Evolutionary conservation across 2,888 invertebrate species (phyloP), one percentile per base, ranked within the genome.

Genomic region (Listrodromus nycthemerus): DNA sequence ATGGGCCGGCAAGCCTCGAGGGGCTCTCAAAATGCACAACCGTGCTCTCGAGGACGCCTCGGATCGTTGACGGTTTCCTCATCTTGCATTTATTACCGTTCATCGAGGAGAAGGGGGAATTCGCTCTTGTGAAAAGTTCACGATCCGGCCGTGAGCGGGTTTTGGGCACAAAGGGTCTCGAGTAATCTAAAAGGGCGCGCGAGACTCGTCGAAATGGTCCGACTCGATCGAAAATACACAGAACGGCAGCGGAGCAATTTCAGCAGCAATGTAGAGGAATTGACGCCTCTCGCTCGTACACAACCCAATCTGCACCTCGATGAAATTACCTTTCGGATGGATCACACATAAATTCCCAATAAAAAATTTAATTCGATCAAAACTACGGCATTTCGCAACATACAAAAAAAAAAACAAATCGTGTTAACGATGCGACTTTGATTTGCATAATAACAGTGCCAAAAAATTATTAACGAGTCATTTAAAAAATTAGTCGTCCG

Each of bases 11-110:
- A 84, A 55, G 73, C 58, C 58, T 65, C 71, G 24, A 61, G 67
- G 83, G 55, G 75, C 76, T 61, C 80, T 78, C 84, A 75, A 88
- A 89, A 85, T 86, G 89, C 86, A 86, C 89, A 88, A 87, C 85
- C 85, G 82, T 65, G 45, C 66, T 71, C 83, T 86, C 83, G 83
- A 88, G 87, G 83, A 81, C 84, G 81, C 88, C 80, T 82, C 65
- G 71, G 61, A 75, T 61, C 24, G 71, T 55, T 74, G 61, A 41
- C 63, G 67, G 70, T 30, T 73, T 24, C 65, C 76, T 75, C 67
- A 75, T 81, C 73, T 82, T 80, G 86, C 80, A 86, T 82, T 85
- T 83, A 82, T 84, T 70, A 81, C 48, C 58, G 75, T 37, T 50
- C 45, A 50, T 61, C 58, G 45, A 33, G 41, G 16, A 3, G 41